Evolutionary conservation across 2,113 vertebrate species (phyloP).

Genomic region (Spea bombifrons): DNA sequence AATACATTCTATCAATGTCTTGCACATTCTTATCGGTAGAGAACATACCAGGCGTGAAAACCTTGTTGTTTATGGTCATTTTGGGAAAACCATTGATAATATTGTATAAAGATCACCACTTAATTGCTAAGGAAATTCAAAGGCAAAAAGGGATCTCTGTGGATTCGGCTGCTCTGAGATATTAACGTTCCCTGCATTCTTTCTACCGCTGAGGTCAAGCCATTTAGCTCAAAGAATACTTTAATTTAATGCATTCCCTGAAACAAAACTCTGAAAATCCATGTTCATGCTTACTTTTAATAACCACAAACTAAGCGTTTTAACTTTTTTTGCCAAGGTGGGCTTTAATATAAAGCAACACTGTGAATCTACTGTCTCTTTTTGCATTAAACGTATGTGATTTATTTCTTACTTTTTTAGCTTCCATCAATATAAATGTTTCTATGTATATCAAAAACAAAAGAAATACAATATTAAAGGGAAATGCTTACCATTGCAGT

Average conservation of each 20-base stretch:
- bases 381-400: too few relatives aligned
- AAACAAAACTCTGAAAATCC: slow-evolving; percentile 27
- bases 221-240: slow-evolving; percentile 19
- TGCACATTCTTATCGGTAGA: background rate
- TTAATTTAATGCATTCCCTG: slow-evolving; percentile 35
- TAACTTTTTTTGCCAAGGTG: background rate
- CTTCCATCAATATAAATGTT: too few relatives aligned
- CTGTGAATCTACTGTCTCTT: too few relatives aligned
- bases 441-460: too few relatives aligned
- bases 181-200: slow-evolving; percentile 28
- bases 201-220: slow-evolving; percentile 29
- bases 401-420: too few relatives aligned
- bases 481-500: too few relatives aligned
- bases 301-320: slow-evolving; percentile 24
- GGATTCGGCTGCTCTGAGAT: slow-evolving; percentile 20
- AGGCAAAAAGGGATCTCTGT: slow-evolving; percentile 21
- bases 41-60: background rate
- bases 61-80: background rate
- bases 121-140: slow-evolving; percentile 23
- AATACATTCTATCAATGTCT: background rate
- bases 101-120: slow-evolving; percentile 9
- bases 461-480: too few relatives aligned
- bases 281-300: slow-evolving; percentile 29
- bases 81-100: background rate
- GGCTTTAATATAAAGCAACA: too few relatives aligned